Base-by-base conservation (phyloP, 2,888 invertebrate species). In the Leptinotarsa rubiginosa region DNA sequence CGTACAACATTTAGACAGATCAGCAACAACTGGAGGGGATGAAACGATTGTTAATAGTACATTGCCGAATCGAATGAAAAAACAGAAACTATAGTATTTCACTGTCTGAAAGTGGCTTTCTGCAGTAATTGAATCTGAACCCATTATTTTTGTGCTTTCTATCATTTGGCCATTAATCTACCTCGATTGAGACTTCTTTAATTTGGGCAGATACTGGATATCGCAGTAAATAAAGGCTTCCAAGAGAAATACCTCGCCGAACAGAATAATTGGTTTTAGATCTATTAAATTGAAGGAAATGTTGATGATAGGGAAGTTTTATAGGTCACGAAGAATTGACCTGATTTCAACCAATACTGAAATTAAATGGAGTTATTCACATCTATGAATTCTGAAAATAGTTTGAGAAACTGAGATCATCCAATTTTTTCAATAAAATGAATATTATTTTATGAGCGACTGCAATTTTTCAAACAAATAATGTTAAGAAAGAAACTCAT, bases 111-210 rank as follows among this genome's bases (percentile, higher is more conserved):
- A 56, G 22, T 56, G 56, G 56, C 56, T 56, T 56, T 56, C 22
- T 22, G 13, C 13, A 13, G 56, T 56, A 56, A 56, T 56, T 56
- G 56, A 56, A 56, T 56, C 56, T 22, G 56, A 56, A 56, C 20
- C 56, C 25, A 56, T 56, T 56, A 56, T 56, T 56, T 56, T 56
- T 22, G 56, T 56, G 56, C 56, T 56, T 56, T 56, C 56, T 56
- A 56, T 56, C 56, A 56, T 20, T 20, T 56, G 56, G 15, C 56
- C 56, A 56, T 56, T 56, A 56, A 56, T 56, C 20, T 56, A 20
- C 56, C 20, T 20, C 56, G 56, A 56, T 56, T 22, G 56, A 56
- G 56, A 56, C 56, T 56, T 56, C 56, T 56, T 56, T 56, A 56
- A 56, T 56, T 56, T 56, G 56, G 18, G 56, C 22, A 22, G 56